Conservation (phyloP, 2,797 vertebrate genomes). For the Melanotaenia boesemani region DNA sequence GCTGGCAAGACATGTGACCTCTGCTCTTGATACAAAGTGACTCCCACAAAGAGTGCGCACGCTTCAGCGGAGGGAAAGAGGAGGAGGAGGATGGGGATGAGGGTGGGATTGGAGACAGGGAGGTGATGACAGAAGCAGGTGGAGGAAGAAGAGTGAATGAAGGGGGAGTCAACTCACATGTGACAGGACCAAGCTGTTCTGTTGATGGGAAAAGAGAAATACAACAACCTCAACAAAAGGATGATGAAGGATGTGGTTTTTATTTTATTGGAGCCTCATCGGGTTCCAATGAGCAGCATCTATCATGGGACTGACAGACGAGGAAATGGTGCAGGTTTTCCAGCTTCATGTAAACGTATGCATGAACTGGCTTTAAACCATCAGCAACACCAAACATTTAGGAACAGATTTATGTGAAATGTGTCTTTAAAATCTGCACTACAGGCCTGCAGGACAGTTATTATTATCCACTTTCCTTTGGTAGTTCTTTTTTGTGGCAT, state of each 20-base stretch:
- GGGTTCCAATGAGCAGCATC: slow-evolving; percentile 35
- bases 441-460: slow-evolving; percentile 6
- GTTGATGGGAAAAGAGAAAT: slow-evolving; percentile 84
- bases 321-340: slow-evolving; percentile 43
- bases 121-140: slow-evolving; percentile 66
- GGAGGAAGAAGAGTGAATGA: slow-evolving; percentile 63
- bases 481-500: slow-evolving; percentile 12
- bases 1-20: slow-evolving; percentile 59
- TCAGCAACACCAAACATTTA: slow-evolving; percentile 5
- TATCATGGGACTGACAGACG: slow-evolving; percentile 22
- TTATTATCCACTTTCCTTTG: slow-evolving; percentile 5
- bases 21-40: slow-evolving; percentile 65
- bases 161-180: slow-evolving; percentile 86
- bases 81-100: background rate
- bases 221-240: slow-evolving; percentile 75
- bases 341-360: background rate
- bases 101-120: slow-evolving; percentile 26
- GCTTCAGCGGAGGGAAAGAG: slow-evolving; percentile 42
- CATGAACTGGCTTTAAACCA: slow-evolving; percentile 21
- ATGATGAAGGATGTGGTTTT: slow-evolving; percentile 56
- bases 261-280: slow-evolving; percentile 43
- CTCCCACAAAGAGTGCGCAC: slow-evolving; percentile 54
- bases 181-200: slow-evolving; percentile 86
- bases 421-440: slow-evolving; percentile 19
- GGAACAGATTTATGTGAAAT: background rate